Base-by-base conservation (phyloP, 2,113 vertebrate species). In the Corythaixoides concolor region DNA sequence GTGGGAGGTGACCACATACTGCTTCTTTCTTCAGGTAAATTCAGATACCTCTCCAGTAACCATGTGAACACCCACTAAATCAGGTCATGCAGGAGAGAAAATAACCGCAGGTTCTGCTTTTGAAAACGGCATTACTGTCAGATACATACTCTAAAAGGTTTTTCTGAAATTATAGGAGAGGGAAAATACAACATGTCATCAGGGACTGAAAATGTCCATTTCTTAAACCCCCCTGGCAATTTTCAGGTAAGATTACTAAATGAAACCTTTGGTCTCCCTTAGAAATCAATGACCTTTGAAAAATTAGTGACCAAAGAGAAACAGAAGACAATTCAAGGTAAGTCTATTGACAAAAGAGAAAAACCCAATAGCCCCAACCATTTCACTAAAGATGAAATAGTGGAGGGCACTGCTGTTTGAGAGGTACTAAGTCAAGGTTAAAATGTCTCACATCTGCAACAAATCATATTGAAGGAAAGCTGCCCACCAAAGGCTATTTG, bases 251-350 rank as follows among this genome's bases (percentile, higher is more conserved):
- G 67, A 76, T 86, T 92, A 45, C 55, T 84, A 49, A 86, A 89
- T 62, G 27, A 86, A 92, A 83, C 59, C 55, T 86, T 77, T 69
- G 49, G 35, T 58, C 30, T 90, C 55, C 67, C 50, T 69, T 24
- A 77, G 63, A 92, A 96, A 92, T 89, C 63, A 58, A 69, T 45
- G 72, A 83, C 79, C 70, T 94, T 45, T 80, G 63, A 86, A 73
- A 94, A 95, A 77, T 69, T 76, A 86, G 63, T 24, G 59, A 53
- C 45, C 39, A 39, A 90, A 66, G 3, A 83, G 60, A 78, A 95
- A 83, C 0, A 50, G 62, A 72, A 88, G 72, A 80, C 23, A 76
- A 88, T 56, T 84, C 63, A 80, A 83, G 23, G 62, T 83, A 90
- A 76, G 14, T 49, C 30, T 83, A 43, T 68, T 90, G 83, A 67